These are phyloP conservation scores for Lamproptera curius DNA, from an alignment of 2,888 invertebrate species.

Conservation along the genomic window DNA sequence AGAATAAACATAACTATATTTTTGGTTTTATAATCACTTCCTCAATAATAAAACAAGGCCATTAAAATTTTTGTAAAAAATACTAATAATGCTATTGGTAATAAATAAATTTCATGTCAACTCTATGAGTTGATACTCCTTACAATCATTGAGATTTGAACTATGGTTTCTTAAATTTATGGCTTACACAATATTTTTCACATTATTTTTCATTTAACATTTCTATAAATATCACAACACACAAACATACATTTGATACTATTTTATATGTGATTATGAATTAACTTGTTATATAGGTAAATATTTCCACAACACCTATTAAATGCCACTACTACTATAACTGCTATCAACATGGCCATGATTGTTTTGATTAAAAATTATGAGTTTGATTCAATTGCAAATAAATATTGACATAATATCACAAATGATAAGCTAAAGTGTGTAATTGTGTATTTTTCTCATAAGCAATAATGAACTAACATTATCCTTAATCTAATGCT, in stretches of 20 bases:
- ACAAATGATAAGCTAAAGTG: neutral
- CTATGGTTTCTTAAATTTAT: neutral
- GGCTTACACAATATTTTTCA: neutral
- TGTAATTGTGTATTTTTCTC: neutral
- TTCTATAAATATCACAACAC: no score
- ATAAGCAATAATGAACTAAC: slow-evolving; percentile 5
- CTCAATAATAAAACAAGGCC: neutral
- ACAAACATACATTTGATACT: neutral
- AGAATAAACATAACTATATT: neutral
- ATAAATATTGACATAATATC: neutral
- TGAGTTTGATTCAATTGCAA: neutral
- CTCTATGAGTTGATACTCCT: neutral
- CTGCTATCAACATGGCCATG: neutral
- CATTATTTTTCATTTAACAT: neutral
- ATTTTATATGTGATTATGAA: neutral
- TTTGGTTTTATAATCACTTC: neutral
- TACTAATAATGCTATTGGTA: neutral
- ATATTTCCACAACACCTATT: neutral
- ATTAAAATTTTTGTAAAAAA: neutral
- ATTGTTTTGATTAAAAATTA: neutral
- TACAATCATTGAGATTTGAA: neutral
- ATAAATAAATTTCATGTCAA: neutral
- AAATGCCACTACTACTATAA: neutral
- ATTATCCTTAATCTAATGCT: slow-evolving; percentile 13
- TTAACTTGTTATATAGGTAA: neutral